A percentile compares a stretch with the other conserved stretches of the same genome.
These are phyloP conservation scores for Cariama cristata DNA, from an alignment of 2,113 vertebrate species.

Conservation along the genomic window DNA sequence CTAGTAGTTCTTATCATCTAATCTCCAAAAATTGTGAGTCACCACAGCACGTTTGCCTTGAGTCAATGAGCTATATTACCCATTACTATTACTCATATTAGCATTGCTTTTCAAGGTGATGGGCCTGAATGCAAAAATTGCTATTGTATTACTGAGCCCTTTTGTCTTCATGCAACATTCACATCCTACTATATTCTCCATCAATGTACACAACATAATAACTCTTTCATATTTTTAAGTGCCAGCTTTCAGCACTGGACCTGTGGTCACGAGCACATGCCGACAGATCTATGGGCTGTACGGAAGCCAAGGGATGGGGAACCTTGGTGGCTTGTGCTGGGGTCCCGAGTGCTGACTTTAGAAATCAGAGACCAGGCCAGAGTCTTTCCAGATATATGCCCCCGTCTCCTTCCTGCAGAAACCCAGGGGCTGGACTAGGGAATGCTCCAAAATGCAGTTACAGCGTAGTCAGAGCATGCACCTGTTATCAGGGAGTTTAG, in stretches of 20 bases:
- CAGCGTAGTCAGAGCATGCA: background rate
- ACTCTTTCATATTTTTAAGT: background rate
- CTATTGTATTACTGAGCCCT: background rate
- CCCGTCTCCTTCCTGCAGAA: background rate
- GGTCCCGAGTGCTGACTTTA: background rate
- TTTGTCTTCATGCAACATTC: background rate
- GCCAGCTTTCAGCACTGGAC: background rate
- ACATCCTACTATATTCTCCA: background rate
- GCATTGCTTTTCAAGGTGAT: background rate
- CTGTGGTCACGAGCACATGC: background rate
- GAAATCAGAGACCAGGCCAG: background rate
- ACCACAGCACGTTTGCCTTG: background rate
- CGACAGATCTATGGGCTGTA: background rate
- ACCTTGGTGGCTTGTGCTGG: background rate
- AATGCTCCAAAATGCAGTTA: background rate
- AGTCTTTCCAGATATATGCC: background rate
- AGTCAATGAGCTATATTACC: constrained; percentile 26
- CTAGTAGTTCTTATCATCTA: background rate
- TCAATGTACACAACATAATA: background rate
- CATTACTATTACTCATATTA: constrained; percentile 18
- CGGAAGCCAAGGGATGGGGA: background rate
- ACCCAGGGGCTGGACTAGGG: background rate
- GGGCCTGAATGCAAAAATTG: background rate
- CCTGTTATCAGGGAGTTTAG: rapidly evolving
- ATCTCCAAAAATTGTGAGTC: constrained; percentile 30